These are phyloP conservation scores for Tribolium castaneum DNA, from an alignment of 1,140 invertebrate species.

Conservation along the genomic window DNA sequence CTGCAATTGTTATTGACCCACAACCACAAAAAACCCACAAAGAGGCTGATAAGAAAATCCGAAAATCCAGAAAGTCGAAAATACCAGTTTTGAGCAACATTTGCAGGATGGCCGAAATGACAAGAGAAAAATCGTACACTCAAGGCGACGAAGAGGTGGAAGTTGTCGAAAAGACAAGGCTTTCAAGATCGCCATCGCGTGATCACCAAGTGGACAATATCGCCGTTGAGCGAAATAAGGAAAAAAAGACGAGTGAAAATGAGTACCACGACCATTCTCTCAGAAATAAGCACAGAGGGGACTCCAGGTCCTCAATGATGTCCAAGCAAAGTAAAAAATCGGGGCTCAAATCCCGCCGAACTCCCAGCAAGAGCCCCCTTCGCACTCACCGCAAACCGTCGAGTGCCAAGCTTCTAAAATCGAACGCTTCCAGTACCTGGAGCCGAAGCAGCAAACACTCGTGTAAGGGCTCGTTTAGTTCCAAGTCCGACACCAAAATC, in stretches of 20 bases:
- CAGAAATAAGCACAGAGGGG: neutral
- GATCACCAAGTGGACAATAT: neutral
- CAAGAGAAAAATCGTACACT: neutral
- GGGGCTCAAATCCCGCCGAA: neutral
- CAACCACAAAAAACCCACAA: neutral
- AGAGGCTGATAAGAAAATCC: neutral
- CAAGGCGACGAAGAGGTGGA: neutral
- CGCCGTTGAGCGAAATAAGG: neutral
- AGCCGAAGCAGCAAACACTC: neutral
- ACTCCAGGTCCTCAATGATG: neutral
- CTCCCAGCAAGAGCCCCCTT: neutral
- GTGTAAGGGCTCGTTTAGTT: neutral
- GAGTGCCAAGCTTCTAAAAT: no score
- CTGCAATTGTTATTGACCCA: neutral
- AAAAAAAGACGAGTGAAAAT: no score
- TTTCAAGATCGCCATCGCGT: neutral
- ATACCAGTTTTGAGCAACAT: neutral
- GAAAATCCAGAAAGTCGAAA: neutral
- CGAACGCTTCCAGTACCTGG: neutral
- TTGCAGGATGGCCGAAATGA: neutral
- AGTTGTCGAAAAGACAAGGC: neutral
- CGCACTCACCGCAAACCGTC: neutral
- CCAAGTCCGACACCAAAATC: neutral
- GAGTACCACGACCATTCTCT: no score
- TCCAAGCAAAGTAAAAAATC: neutral